Conservation (phyloP, 2,113 vertebrate species). For the Rhinogobius similis region DNA sequence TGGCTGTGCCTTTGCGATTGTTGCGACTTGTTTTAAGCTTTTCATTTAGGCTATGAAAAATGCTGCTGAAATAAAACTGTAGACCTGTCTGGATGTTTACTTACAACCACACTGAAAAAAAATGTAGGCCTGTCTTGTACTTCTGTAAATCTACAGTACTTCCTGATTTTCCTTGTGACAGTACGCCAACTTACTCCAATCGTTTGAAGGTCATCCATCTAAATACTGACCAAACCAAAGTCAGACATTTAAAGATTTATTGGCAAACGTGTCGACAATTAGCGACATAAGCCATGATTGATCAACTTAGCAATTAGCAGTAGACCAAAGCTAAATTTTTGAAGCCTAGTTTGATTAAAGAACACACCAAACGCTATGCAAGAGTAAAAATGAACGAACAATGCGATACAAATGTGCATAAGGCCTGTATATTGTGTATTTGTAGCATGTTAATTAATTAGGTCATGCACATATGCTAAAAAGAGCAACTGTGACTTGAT, state of each 20-base stretch:
- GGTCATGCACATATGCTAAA: slow-evolving; percentile 6
- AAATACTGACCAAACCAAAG: slow-evolving; percentile 16
- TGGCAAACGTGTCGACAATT: slow-evolving; percentile 41
- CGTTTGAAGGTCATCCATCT: slow-evolving; percentile 30
- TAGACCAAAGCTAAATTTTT: slow-evolving; percentile 24
- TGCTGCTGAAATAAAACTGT: too few relatives aligned
- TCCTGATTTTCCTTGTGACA: not conserved
- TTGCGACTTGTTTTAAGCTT: too few relatives aligned
- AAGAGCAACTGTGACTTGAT: not conserved
- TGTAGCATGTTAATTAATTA: not conserved
- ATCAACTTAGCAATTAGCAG: slow-evolving; percentile 50
- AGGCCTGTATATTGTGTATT: too few relatives aligned
- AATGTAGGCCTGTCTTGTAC: too few relatives aligned
- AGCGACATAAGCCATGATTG: slow-evolving; percentile 55
- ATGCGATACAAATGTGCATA: too few relatives aligned
- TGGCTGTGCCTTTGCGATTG: too few relatives aligned
- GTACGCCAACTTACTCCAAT: not conserved
- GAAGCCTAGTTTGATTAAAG: not conserved
- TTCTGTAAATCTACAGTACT: not conserved
- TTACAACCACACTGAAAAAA: too few relatives aligned
- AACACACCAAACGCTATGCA: not conserved
- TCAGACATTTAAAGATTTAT: slow-evolving; percentile 28
- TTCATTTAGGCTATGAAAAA: too few relatives aligned
- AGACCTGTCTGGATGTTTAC: too few relatives aligned
- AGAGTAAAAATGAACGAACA: not conserved